These are phyloP conservation scores for Murina feae DNA, from an alignment of 2,113 vertebrate species.

Conservation along the genomic window DNA sequence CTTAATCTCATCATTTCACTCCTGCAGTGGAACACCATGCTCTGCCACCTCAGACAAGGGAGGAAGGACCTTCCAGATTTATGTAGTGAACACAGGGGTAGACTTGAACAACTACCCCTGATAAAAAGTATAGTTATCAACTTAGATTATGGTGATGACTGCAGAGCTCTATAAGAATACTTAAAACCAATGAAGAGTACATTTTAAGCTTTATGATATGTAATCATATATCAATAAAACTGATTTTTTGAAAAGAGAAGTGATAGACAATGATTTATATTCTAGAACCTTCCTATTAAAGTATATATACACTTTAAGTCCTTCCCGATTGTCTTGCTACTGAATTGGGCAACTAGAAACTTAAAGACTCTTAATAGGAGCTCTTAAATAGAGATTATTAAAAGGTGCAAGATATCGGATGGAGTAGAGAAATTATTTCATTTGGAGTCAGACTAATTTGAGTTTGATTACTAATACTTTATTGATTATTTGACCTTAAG, in stretches of 20 bases:
- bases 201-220: not conserved
- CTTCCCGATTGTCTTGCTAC: not conserved
- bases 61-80: not conserved
- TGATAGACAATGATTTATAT: not conserved
- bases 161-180: not conserved
- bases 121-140: not conserved
- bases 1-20: constrained; percentile 45
- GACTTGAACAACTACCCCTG: not conserved
- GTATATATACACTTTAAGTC: not conserved
- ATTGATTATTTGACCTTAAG: not conserved
- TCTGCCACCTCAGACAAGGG: not conserved
- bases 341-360: not conserved
- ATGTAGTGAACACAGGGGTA: not conserved
- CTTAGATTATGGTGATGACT: not conserved
- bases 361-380: not conserved
- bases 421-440: not conserved
- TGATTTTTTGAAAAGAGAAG: not conserved
- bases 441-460: not conserved
- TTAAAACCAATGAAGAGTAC: not conserved
- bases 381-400: not conserved
- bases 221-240: not conserved
- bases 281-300: not conserved
- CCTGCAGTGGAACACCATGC: not conserved
- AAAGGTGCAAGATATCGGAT: not conserved
- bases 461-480: not conserved